Base-by-base conservation (phyloP, 2,888 invertebrate species). In the Panorpa germanica region DNA sequence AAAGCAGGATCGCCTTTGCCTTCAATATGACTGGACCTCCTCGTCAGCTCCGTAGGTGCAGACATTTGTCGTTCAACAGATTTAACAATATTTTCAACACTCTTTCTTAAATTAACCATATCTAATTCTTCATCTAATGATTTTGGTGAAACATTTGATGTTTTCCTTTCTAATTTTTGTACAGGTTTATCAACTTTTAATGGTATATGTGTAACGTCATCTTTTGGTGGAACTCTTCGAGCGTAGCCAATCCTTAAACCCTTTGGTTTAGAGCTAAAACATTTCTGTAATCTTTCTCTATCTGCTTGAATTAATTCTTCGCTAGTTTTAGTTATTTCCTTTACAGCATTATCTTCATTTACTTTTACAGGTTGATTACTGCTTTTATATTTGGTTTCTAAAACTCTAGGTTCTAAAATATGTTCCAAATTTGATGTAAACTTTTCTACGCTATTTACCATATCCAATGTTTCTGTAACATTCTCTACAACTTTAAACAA, bases 1-100 rank as follows among this genome's bases (percentile, higher is more conserved):
- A 70, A 70, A 53, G 68, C 70, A 0, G 70, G 70, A 52, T 71
- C 70, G 0, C 70, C 70, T 40, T 66, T 63, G 25, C 69, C 69
- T 38, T 59, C 59, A 3, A 52, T 35, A 3, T 15, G 18, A 14
- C 22, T 14, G 9, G 9, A 13, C 14, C 16, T 17, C 20, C 28
- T 34, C 13, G n/a, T 23, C 24, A 31, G 31, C 5, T 15, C 26
- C n/a, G 25, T 9, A 14, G 18, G 18, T 7, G 13, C 10, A 19
- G 18, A 19, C 23, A 20, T 9, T 5, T 4, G n/a, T 7, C 5
- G 9, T 23, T 28, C 17, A 6, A 20, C 9, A 23, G 17, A 19
- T 11, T 12, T 13, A 17, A 31, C 18, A 15, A 11, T 21, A 24
- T 21, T 25, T 17, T 35, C 25, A 16, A 18, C 22, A 15, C 27